Percentiles rank a stretch among this genome's conserved stretches.
Conservation (phyloP, 2,888 invertebrate species). For the Synanthedon myopaeformis region DNA sequence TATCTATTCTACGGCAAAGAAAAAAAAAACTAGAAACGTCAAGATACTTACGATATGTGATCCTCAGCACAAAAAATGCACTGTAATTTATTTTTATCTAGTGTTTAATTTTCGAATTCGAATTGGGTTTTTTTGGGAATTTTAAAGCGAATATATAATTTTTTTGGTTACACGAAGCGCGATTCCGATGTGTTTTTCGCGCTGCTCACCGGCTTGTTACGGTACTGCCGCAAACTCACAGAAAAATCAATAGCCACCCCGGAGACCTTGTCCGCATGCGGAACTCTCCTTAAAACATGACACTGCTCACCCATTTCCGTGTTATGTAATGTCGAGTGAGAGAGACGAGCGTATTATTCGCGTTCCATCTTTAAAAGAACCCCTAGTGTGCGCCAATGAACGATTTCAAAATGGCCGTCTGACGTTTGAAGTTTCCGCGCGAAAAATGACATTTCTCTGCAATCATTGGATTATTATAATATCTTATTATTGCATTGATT, state of each 20-base stretch:
- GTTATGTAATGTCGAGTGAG: conserved; percentile 53
- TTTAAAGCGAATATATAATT: conserved; percentile 31
- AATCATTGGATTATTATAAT: not conserved
- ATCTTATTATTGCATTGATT: not conserved
- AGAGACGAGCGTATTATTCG: conserved; percentile 34
- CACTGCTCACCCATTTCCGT: conserved; percentile 64
- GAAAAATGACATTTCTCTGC: conserved; percentile 51
- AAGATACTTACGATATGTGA: conserved; percentile 48
- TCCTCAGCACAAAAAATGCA: conserved; percentile 47
- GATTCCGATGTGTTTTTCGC: conserved; percentile 56
- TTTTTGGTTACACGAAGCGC: conserved; percentile 48
- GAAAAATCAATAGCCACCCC: conserved; percentile 66
- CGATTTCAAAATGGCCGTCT: conserved; percentile 42
- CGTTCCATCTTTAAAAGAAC: conserved; percentile 36
- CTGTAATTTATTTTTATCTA: conserved; percentile 16
- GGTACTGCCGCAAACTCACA: conserved; percentile 63
- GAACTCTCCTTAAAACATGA: conserved; percentile 46
- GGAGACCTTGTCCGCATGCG: conserved; percentile 54
- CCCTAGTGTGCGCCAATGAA: conserved; percentile 41
- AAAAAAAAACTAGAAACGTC: conserved; percentile 1
- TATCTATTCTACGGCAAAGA: too few species aligned
- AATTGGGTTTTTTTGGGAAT: conserved; percentile 17
- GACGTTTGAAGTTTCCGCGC: conserved; percentile 65
- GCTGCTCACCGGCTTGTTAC: conserved; percentile 59
- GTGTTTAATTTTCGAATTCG: conserved; percentile 12